Conservation (phyloP, 2,113 vertebrate species). For the Triplophysa dalaica region DNA sequence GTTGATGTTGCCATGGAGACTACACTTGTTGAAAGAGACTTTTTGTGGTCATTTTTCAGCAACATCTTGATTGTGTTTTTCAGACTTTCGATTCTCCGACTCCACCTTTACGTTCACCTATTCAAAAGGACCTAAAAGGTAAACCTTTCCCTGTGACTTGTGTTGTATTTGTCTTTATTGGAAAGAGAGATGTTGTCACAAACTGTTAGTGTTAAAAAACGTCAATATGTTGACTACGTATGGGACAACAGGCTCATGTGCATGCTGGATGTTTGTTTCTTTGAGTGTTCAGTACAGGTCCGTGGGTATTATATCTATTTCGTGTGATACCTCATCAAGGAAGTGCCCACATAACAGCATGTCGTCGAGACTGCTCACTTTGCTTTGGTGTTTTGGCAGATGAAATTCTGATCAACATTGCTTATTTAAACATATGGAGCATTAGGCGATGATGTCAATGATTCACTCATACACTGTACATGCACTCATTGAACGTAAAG, state of each 20-base stretch:
- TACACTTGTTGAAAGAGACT: constrained; percentile 82
- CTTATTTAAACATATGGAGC: not conserved
- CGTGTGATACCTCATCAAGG: not conserved
- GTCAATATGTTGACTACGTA: not conserved
- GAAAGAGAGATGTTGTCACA: too few species aligned
- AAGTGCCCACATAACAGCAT: not conserved
- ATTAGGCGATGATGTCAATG: not conserved
- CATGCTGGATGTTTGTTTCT: not conserved
- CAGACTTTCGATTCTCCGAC: constrained; percentile 89
- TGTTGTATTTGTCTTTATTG: not conserved
- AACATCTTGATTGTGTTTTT: constrained; percentile 53
- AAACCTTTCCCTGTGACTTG: constrained; percentile 41
- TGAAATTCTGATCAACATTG: too few species aligned
- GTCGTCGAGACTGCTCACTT: too few species aligned
- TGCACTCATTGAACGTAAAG: not conserved
- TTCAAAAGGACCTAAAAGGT: constrained; percentile 85
- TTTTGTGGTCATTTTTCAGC: constrained; percentile 44
- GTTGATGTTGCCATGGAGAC: constrained; percentile 80
- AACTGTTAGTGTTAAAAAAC: not conserved
- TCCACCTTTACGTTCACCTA: constrained; percentile 89
- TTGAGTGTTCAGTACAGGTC: not conserved
- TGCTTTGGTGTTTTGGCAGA: too few species aligned
- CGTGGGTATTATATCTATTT: too few species aligned
- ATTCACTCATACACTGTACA: not conserved
- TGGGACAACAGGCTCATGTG: not conserved